Base-by-base conservation (phyloP, 2,888 invertebrate species). In the Sphinx pinastri region DNA sequence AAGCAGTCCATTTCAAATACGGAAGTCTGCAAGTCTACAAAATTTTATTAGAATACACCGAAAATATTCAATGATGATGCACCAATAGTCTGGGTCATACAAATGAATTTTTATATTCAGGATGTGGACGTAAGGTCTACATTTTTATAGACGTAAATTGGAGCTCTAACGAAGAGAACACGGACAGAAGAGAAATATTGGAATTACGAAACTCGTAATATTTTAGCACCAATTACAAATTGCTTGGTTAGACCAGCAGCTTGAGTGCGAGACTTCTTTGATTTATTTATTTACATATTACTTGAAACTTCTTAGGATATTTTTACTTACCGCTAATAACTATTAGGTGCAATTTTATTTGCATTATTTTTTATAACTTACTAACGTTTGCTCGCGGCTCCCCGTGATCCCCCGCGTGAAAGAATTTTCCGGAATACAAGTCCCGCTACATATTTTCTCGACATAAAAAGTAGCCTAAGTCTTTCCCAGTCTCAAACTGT, bases 71-170 rank as follows among this genome's bases (percentile, higher is more conserved):
- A 19, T 13, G 5, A n/a, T 55, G n/a, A 16, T 16, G 19, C 1
- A 5, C 2, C 13, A 25, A 55, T 0, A 6, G 6, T 31, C 19
- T 3, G 57, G 19, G 19, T 57, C 25, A 45, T 45, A 47, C 12
- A 47, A 19, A 63, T 63, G 63, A 63, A 63, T 63, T 63, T 63
- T 63, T 63, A 63, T 63, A 16, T 63, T 47, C 63, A 63, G 63
- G 49, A 63, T 63, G 12, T 63, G 19, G 13, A 49, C 19, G 12
- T 13, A 47, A 47, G 49, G 19, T 49, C 49, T 47, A 63, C 63
- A 63, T 63, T 63, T 63, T 63, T 63, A 63, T 63, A 47, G 63
- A 63, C 49, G 13, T 49, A 63, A 63, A 63, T 63, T 63, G 49
- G 63, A 49, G 63, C 63, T 63, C 49, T 63, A 63, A 63, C 49